Percentiles rank a stretch among this genome's conserved stretches.
Conservation (phyloP, 2,113 vertebrate species). For the Passer montanus region DNA sequence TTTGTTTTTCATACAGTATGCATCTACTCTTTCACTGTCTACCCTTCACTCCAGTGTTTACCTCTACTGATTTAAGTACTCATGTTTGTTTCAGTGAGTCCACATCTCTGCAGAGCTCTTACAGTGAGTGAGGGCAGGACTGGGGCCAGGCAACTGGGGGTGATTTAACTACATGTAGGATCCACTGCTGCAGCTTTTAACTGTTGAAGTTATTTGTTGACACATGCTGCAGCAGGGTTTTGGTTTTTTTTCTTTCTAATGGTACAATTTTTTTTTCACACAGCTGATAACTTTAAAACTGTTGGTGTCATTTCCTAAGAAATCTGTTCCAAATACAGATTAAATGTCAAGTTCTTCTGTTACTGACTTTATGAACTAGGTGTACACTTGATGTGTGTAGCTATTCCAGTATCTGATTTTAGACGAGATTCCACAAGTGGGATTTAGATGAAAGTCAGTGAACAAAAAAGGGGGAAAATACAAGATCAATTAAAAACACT, state of each 20-base stretch:
- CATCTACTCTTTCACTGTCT: not conserved
- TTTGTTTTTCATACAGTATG: not conserved
- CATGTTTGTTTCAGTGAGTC: not conserved
- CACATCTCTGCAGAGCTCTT: not conserved
- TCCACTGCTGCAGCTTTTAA: not conserved
- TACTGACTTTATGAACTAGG: not conserved
- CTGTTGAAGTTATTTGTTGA: not conserved
- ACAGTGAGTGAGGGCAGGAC: fast-evolving
- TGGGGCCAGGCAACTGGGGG: not conserved
- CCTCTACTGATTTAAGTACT: not conserved
- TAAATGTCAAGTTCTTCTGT: not conserved
- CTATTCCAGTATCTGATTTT: not conserved
- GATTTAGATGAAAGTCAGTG: not conserved
- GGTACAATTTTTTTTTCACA: not conserved
- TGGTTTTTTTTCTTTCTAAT: not conserved
- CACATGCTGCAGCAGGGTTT: not conserved
- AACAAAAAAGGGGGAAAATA: not conserved
- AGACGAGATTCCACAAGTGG: not conserved
- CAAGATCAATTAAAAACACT: not conserved
- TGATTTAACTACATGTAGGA: not conserved
- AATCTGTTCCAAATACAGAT: not conserved
- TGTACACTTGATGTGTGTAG: not conserved
- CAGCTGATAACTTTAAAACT: not conserved
- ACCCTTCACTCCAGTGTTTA: not conserved
- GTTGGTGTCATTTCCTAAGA: not conserved